Evolutionary conservation across 2,797 vertebrate species (phyloP), one percentile per base, ranked within the genome.

Genomic region (Cichlasoma orientale): DNA sequence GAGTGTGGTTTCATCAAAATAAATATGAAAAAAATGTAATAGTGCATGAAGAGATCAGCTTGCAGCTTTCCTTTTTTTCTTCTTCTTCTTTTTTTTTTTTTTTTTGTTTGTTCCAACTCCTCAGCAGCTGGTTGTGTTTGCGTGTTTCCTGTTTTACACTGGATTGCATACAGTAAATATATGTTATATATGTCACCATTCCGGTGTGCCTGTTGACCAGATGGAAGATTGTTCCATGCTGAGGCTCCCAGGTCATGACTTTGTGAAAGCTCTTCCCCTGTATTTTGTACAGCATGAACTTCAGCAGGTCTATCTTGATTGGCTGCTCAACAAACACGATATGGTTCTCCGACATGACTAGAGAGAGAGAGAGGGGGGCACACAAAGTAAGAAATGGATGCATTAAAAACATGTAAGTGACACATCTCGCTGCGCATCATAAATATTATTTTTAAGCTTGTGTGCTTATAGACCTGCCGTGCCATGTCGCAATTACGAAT

Each of bases 341-440:
- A 69, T 97, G 98, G 92, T 98, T 99, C 85, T 96, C 95, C 8
- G 97, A 97, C 97, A 99, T 98, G 74, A 96, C 97, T 99, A 85
- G 1, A 84, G 54, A 69, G 36, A 9, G 9, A 36, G 33, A 9
- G 74, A 90, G 81, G 7, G 29, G 7, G 29, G 6, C 41, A 78
- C 7, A 80, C 31, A 56, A n/a, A 21, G 14, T 18, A 76, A 18
- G 23, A 53, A 57, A 77, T 12, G 8, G 5, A 52, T 11, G 31
- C 19, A 79, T 75, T 41, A 31, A 54, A 70, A 23, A 75, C 23
- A 69, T 2, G 1, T 31, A n/a, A 44, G 4, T 41, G 38, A 56
- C 12, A 23, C 3, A 53, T 5, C 27, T 41, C 47, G 16, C 41
- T 50, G 0, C 4, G 14, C 7, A n/a, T 31, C 41, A 59, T 29